Evolutionary conservation across 2,888 invertebrate genomes (phyloP).

Genomic region (Biston betularia): DNA sequence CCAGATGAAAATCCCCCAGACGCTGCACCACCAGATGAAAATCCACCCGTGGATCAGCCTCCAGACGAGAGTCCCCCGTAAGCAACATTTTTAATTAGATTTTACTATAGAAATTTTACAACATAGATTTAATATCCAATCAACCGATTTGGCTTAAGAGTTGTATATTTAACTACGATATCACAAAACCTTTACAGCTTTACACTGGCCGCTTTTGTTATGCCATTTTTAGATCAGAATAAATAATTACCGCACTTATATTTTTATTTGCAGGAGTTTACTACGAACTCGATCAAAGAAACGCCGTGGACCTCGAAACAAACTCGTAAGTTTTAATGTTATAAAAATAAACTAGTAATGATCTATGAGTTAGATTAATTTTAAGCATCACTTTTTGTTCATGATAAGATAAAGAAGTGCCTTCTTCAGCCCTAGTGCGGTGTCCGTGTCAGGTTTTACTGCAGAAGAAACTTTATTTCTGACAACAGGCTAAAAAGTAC

Average conservation of each 20-base stretch:
- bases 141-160: neutral
- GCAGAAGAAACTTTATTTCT: no score
- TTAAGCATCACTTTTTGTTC: no score
- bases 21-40: neutral
- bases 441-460: no score
- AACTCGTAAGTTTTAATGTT: constrained; percentile 48
- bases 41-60: neutral
- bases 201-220: neutral
- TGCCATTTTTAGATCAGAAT: neutral
- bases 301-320: constrained; percentile 40
- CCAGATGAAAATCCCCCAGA: neutral
- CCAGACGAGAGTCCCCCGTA: neutral
- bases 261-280: constrained; percentile 13
- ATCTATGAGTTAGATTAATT: no score
- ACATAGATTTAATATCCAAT: no score
- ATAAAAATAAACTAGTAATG: neutral
- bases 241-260: neutral
- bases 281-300: constrained; percentile 9
- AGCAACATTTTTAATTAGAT: neutral
- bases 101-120: neutral
- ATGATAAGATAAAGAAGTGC: no score
- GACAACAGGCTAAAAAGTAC: no score
- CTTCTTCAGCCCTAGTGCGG: no score
- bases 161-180: no score
- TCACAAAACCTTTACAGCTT: no score